phyloP scores from a whole-genome alignment of 2,797 vertebrate genomes.

The Takifugu rubripes region DNA sequence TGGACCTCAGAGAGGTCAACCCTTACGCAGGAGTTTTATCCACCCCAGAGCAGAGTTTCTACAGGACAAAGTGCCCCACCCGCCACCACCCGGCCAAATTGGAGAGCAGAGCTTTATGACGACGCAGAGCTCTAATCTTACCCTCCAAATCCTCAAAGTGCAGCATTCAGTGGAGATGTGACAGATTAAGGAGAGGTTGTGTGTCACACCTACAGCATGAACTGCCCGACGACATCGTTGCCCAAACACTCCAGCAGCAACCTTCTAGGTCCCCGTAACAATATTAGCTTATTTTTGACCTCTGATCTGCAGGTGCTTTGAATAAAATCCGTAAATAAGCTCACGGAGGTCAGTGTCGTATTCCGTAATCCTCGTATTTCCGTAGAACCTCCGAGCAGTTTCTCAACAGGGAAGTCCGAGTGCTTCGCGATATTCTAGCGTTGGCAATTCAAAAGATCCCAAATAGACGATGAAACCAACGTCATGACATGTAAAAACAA shows the following conservation, averaged over 20 bases:
- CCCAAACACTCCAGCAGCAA: not conserved
- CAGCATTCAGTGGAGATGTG: slow-evolving; percentile 70
- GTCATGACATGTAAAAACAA: too few species aligned
- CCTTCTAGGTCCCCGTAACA: not conserved
- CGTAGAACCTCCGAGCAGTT: too few species aligned
- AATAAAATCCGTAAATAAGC: slow-evolving; percentile 15
- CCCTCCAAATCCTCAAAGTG: slow-evolving; percentile 83
- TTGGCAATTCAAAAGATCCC: too few species aligned
- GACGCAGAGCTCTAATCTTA: slow-evolving; percentile 87
- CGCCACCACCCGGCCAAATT: slow-evolving; percentile 75
- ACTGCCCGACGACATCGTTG: not conserved
- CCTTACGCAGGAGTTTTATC: slow-evolving; percentile 68
- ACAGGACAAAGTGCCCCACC: slow-evolving; percentile 54
- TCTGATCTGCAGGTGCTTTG: slow-evolving; percentile 14
- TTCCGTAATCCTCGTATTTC: too few species aligned
- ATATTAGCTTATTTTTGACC: not conserved
- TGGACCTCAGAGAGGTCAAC: slow-evolving; percentile 62
- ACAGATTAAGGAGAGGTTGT: slow-evolving; percentile 54
- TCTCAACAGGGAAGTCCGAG: too few species aligned
- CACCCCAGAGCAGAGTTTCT: slow-evolving; percentile 54
- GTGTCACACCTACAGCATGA: slow-evolving; percentile 19
- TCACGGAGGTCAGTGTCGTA: not conserved
- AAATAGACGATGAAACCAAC: too few species aligned
- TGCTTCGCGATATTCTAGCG: too few species aligned
- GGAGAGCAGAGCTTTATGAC: slow-evolving; percentile 88